These are phyloP conservation scores for Seriola aureovittata DNA, from an alignment of 2,113 vertebrate genomes.

Conservation along the genomic window DNA sequence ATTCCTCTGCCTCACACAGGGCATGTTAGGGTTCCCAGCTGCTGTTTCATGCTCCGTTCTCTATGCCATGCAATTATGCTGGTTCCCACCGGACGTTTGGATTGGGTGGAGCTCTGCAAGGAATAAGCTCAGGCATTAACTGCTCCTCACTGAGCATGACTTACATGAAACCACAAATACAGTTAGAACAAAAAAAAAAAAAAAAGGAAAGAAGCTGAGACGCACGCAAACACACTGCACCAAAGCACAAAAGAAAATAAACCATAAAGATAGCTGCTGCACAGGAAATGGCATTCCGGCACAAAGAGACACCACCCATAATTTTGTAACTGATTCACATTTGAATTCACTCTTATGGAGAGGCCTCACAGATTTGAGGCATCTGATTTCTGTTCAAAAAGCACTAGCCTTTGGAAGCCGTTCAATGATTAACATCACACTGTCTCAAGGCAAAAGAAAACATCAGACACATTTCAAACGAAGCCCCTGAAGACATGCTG, in stretches of 20 bases:
- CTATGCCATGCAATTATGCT: slow-evolving; percentile 75
- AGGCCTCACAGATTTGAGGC: background rate
- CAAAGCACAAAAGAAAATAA: slow-evolving; percentile 58
- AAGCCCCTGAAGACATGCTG: slow-evolving; percentile 8
- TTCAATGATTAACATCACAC: slow-evolving; percentile 29
- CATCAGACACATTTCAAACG: slow-evolving; percentile 5
- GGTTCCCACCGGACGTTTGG: slow-evolving; percentile 75
- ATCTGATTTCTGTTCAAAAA: background rate
- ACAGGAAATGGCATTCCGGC: slow-evolving; percentile 56
- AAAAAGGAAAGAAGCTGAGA: background rate
- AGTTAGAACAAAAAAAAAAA: slow-evolving; percentile 41
- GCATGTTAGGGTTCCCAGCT: slow-evolving; percentile 67
- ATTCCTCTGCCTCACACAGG: slow-evolving; percentile 56
- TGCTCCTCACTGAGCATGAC: slow-evolving; percentile 60
- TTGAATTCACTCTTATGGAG: slow-evolving; percentile 1
- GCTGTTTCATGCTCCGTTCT: slow-evolving; percentile 71
- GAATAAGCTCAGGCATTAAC: slow-evolving; percentile 71
- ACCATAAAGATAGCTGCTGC: slow-evolving; percentile 36
- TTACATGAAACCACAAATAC: slow-evolving; percentile 58
- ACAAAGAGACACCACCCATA: slow-evolving; percentile 56
- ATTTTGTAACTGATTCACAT: slow-evolving; percentile 42
- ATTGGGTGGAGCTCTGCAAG: slow-evolving; percentile 73
- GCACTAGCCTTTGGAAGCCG: background rate
- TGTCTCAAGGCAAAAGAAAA: slow-evolving; percentile 12
- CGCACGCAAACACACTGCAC: slow-evolving; percentile 39